phyloP scores from a whole-genome alignment of 2,113 vertebrate genomes.

The Isurus oxyrinchus region DNA sequence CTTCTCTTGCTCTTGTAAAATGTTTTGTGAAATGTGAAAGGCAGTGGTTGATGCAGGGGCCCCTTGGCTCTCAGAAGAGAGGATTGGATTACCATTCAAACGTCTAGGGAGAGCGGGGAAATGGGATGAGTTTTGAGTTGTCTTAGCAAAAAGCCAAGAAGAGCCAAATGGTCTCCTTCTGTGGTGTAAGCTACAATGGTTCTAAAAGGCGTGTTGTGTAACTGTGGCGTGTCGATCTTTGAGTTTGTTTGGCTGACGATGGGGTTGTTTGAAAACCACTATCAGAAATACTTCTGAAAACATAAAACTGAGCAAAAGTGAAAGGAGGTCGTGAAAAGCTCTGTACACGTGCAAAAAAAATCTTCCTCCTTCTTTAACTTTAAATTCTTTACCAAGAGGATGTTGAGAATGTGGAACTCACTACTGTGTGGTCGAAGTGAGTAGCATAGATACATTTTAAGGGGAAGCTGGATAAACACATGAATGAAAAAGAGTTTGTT shows the following conservation, averaged over 20 bases:
- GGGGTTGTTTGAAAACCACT: not conserved
- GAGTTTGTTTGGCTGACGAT: not conserved
- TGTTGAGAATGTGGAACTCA: not conserved
- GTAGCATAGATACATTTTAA: not conserved
- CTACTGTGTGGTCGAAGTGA: not conserved
- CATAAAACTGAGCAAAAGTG: not conserved
- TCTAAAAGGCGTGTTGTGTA: not conserved
- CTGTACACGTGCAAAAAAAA: not conserved
- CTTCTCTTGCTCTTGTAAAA: not conserved
- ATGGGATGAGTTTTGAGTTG: not conserved
- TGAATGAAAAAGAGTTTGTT: not conserved
- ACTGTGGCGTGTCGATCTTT: not conserved
- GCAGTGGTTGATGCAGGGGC: not conserved
- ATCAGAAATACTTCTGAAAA: not conserved
- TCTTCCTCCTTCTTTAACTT: not conserved
- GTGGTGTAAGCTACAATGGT: not conserved
- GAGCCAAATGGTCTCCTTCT: not conserved
- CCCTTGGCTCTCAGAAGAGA: not conserved
- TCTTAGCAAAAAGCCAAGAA: not conserved
- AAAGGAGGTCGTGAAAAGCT: not conserved
- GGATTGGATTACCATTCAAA: not conserved
- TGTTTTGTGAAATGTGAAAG: not conserved
- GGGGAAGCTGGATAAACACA: not conserved
- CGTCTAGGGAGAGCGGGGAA: not conserved
- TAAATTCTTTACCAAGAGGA: no score